Evolutionary conservation across 2,888 invertebrate species (phyloP), one percentile per base, ranked within the genome.

Genomic region (Parochlus steinenii): DNA sequence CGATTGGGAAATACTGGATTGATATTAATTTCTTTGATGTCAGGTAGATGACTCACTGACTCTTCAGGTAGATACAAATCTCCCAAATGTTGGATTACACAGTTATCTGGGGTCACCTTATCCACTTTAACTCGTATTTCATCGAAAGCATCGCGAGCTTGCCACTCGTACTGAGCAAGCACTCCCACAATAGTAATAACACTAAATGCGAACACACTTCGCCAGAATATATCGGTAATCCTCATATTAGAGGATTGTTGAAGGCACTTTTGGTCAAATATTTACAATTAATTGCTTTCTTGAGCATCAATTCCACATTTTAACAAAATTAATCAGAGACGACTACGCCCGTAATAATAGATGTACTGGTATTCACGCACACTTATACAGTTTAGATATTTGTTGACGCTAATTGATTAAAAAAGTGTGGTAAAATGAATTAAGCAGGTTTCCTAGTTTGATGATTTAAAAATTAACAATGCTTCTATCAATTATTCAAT

Each of bases 1-100:
- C 95, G 71, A 61, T 97, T 97, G 1, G 89, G 89, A 49, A 87
- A 89, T 33, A 93, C 74, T 7, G 92, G 85, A 63, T 93, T 90
- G 36, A 90, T 83, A 49, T 90, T 87, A 41, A 92, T 75, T 51
- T 92, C 86, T 56, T 90, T 89, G 40, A 90, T 85, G 49, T 90
- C 86, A 0, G 92, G 92, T 43, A 81, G 67, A 53, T 93, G 93
- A 0, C 93, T 87, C 2, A 97, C 78, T 0, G 85, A 67, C 44
- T 86, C 83, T 33, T 72, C 69, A 0, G 86, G 82, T 39, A 95
- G 62, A 52, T 78, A 83, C 16, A 97, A 62, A 46, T 92, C 85
- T 35, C 74, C 74, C 12, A 78, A 62, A 51, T 87, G 83, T 47
- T 82, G 79, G 39, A 92, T 86, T 38, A 74, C 77, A 53, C 97